Base-by-base conservation (phyloP, 1,140 invertebrate species). In the Dreissena rostriformis region DNA sequence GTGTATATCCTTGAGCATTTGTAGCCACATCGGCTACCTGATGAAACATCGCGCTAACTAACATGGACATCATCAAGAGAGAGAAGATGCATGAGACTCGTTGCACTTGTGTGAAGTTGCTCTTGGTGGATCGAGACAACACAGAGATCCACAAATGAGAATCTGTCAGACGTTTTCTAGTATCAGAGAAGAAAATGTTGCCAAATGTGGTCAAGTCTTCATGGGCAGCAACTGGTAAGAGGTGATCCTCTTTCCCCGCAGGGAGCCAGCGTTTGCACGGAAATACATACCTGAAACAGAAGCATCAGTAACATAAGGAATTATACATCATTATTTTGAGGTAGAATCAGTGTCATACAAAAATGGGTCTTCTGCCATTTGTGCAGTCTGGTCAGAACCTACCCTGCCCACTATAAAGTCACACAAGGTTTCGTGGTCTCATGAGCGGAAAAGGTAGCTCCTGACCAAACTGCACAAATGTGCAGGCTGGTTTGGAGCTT, bases 31-130 rank as follows among this genome's bases (percentile, higher is more conserved):
- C 80, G 0, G 75, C 86, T 12, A 82, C 80, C 51, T 90, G 87
- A 84, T 91, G 93, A 70, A 93, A 93, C 90, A 93, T 91, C 57
- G 90, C 91, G 76, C 93, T 93, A 51, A 90, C 87, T 39, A 92
- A 86, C 92, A 93, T 93, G 22, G 92, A 92, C 2, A 88, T 86
- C 82, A 93, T 91, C 19, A 92, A 82, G 6, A 93, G 83, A 7
- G 91, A 90, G 53, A 92, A 84, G 53, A 91, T 90, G 80, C 92
- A 93, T 17, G 89, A 90, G 0, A 93, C 67, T 15, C 92, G 88
- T 85, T 93, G 93, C 10, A 93, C 86, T 52, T 92, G 89, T 14
- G 91, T 93, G 76, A 93, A 93, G 51, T 84, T 86, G 72, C 90
- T 92, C 67, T 88, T 85, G 51, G 72, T 73, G 52, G 79, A 70